phyloP scores from a whole-genome alignment of 2,113 vertebrate species.

The Amazona vittata region DNA sequence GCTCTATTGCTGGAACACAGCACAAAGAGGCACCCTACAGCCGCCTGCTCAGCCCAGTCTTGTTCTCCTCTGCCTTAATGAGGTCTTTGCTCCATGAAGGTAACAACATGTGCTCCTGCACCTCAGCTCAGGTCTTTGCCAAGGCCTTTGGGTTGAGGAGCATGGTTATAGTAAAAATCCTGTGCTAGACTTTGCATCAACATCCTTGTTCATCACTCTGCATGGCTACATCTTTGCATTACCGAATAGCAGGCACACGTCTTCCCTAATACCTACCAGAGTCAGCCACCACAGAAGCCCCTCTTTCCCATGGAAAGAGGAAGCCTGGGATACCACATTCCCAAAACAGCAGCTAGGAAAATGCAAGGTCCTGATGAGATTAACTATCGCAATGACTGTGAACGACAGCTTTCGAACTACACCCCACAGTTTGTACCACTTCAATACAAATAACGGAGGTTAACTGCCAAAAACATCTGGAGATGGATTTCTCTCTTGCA shows the following conservation, averaged over 20 bases:
- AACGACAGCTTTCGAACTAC: background rate
- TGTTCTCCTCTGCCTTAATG: background rate
- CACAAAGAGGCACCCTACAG: background rate
- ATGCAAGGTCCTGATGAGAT: background rate
- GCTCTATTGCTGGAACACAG: background rate
- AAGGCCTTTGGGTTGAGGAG: background rate
- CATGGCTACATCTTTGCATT: rapidly evolving
- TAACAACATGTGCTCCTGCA: rapidly evolving
- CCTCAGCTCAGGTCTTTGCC: background rate
- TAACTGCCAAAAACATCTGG: constrained; percentile 1
- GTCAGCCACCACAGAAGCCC: rapidly evolving
- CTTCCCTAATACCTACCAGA: background rate
- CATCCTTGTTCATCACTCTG: background rate
- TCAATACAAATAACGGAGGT: background rate
- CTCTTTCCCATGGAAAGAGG: background rate
- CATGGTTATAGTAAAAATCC: rapidly evolving
- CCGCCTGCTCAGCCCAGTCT: background rate
- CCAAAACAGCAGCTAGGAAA: background rate
- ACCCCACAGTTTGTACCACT: background rate
- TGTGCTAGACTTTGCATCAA: background rate
- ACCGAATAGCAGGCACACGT: rapidly evolving
- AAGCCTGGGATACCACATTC: background rate
- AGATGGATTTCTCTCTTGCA: background rate
- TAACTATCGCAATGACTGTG: background rate
- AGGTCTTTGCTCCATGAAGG: rapidly evolving